phyloP scores from a whole-genome alignment of 1,140 invertebrate species.

The Danaus melanippus region DNA sequence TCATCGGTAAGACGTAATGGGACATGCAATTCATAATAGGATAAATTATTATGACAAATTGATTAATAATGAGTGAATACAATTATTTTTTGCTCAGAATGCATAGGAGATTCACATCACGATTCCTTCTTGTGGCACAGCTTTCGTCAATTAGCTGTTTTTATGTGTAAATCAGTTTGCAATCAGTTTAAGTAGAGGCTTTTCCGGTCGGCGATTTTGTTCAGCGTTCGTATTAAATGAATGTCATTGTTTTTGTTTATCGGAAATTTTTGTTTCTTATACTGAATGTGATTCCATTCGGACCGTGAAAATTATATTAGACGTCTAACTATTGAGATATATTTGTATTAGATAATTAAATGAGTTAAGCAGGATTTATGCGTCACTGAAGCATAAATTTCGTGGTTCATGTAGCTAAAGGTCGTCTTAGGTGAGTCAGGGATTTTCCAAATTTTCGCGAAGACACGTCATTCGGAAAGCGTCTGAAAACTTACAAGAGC shows the following conservation, averaged over 20 bases:
- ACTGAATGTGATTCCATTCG: too few species aligned
- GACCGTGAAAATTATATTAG: too few species aligned
- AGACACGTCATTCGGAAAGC: constrained; percentile 31
- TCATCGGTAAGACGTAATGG: constrained; percentile 10
- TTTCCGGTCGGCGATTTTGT: constrained; percentile 45
- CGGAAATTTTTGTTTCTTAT: too few species aligned
- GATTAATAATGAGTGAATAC: constrained; percentile 35
- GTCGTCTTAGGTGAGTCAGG: constrained; percentile 53
- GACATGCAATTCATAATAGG: constrained; percentile 16
- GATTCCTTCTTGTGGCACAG: constrained; percentile 41
- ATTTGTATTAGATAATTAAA: too few species aligned
- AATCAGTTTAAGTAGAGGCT: constrained; percentile 49
- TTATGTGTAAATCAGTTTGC: constrained; percentile 48
- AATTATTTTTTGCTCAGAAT: constrained; percentile 26
- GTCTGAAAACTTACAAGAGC: constrained; percentile 58
- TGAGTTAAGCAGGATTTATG: too few species aligned
- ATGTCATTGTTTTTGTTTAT: constrained; percentile 9
- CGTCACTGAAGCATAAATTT: too few species aligned
- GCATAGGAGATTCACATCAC: constrained; percentile 43
- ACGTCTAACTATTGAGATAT: too few species aligned
- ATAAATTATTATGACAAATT: constrained; percentile 28
- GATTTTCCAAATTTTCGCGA: constrained; percentile 63
- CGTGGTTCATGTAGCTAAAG: constrained; percentile 6
- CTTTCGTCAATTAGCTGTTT: constrained; percentile 54
- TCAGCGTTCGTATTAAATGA: constrained; percentile 24